phyloP scores from a whole-genome alignment of 2,113 vertebrate species.

The Microcebus jonahi region DNA sequence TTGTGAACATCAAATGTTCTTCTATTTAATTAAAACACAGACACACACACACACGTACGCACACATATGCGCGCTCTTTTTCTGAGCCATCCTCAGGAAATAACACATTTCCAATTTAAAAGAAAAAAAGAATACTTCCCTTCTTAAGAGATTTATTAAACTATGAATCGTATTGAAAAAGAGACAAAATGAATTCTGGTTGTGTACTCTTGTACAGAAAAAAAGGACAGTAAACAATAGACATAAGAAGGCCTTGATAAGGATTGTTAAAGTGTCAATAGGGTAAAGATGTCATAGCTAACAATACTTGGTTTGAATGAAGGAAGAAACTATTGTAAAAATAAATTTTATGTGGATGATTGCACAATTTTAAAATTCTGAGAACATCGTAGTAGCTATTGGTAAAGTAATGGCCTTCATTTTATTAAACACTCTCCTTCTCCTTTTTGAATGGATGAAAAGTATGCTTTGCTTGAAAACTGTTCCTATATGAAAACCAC shows the following conservation, averaged over 20 bases:
- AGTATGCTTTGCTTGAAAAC: slow-evolving; percentile 54
- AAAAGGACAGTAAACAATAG: not conserved
- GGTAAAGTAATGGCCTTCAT: slow-evolving; percentile 50
- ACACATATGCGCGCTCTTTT: not conserved
- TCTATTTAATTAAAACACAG: not conserved
- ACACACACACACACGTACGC: not conserved
- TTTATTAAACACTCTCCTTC: not conserved
- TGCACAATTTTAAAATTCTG: slow-evolving; percentile 63
- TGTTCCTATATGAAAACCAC: slow-evolving; percentile 32
- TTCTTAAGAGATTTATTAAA: not conserved
- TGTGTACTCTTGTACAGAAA: not conserved
- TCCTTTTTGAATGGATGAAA: not conserved
- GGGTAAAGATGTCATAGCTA: not conserved
- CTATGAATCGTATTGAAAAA: not conserved
- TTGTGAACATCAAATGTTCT: not conserved
- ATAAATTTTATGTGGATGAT: slow-evolving; percentile 66
- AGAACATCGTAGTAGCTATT: not conserved
- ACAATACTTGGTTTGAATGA: slow-evolving; percentile 59
- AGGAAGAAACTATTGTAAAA: slow-evolving; percentile 57
- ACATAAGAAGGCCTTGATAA: not conserved
- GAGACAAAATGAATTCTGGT: not conserved
- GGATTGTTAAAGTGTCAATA: not conserved
- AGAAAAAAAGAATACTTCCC: not conserved
- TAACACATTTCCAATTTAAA: not conserved
- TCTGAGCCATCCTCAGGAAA: not conserved